These are phyloP conservation scores for Galago senegalensis DNA, from an alignment of 2,797 vertebrate genomes.

Conservation along the genomic window DNA sequence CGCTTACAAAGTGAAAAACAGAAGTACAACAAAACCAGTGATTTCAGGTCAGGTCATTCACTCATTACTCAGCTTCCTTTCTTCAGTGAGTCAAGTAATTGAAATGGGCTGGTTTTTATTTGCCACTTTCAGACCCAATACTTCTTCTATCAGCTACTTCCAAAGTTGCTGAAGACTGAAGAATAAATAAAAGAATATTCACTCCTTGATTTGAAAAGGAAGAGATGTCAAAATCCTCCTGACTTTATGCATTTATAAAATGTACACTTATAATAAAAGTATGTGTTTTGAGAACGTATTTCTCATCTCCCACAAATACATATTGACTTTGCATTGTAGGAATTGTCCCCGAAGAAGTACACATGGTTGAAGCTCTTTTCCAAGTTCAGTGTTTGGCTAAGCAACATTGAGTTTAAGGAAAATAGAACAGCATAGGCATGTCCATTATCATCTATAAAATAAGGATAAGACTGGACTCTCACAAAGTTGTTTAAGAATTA, in stretches of 20 bases:
- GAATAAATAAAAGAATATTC: background rate
- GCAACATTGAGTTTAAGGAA: conserved; percentile 41
- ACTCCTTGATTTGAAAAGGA: conserved; percentile 15
- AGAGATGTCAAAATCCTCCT: conserved; percentile 24
- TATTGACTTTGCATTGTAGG: background rate
- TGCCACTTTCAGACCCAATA: conserved; percentile 15
- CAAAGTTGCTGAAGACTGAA: conserved; percentile 47
- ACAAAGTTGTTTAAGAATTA: background rate
- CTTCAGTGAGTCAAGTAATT: conserved; percentile 16
- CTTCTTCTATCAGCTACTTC: conserved; percentile 16
- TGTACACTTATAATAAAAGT: conserved; percentile 51
- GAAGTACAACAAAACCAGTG: background rate
- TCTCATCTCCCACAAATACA: background rate
- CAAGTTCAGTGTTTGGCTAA: background rate
- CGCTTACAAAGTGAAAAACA: conserved; percentile 27
- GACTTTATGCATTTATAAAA: conserved; percentile 44
- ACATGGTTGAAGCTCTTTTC: conserved; percentile 17
- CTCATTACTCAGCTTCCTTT: conserved; percentile 55
- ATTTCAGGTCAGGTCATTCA: conserved; percentile 46
- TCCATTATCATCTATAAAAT: background rate
- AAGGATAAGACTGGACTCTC: background rate
- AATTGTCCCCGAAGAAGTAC: background rate
- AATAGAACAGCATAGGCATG: background rate
- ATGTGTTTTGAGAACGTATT: background rate
- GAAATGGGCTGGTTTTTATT: conserved; percentile 30